Evolutionary conservation across 2,888 invertebrate species (phyloP).

Genomic region (Meloe dianella): DNA sequence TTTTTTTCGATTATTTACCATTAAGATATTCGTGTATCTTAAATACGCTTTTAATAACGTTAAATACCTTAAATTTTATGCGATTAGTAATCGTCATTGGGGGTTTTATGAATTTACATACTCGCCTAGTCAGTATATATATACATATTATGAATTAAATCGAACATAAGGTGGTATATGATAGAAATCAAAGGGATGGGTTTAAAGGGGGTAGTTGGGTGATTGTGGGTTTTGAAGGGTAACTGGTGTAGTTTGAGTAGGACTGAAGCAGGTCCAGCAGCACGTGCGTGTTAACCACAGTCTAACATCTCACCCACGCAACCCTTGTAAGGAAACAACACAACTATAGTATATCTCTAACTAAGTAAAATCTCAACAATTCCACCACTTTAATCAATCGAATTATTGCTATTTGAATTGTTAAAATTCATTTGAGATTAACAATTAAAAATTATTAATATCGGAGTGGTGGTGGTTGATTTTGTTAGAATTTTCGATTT

Average conservation of each 20-base stretch:
- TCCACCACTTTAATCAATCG: slow-evolving; percentile 24
- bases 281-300: slow-evolving; percentile 58
- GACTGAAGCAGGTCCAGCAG: slow-evolving; percentile 52
- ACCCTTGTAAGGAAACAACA: slow-evolving; percentile 58
- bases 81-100: slow-evolving; percentile 39
- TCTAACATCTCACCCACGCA: slow-evolving; percentile 58
- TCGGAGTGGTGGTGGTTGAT: background rate
- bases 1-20: background rate
- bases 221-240: slow-evolving; percentile 42
- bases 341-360: slow-evolving; percentile 53
- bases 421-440: background rate
- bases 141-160: slow-evolving; percentile 49
- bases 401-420: background rate
- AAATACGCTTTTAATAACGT: slow-evolving; percentile 35
- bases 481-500: background rate
- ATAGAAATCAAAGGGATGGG: slow-evolving; percentile 23
- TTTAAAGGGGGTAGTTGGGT: slow-evolving; percentile 36
- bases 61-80: slow-evolving; percentile 42
- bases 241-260: slow-evolving; percentile 23
- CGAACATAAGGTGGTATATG: slow-evolving; percentile 39
- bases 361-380: slow-evolving; percentile 30
- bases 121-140: slow-evolving; percentile 34
- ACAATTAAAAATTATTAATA: background rate
- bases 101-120: slow-evolving; percentile 43
- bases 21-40: background rate